Evolutionary conservation across 2,113 vertebrate genomes (phyloP).

Genomic region (Macrotis lagotis): DNA sequence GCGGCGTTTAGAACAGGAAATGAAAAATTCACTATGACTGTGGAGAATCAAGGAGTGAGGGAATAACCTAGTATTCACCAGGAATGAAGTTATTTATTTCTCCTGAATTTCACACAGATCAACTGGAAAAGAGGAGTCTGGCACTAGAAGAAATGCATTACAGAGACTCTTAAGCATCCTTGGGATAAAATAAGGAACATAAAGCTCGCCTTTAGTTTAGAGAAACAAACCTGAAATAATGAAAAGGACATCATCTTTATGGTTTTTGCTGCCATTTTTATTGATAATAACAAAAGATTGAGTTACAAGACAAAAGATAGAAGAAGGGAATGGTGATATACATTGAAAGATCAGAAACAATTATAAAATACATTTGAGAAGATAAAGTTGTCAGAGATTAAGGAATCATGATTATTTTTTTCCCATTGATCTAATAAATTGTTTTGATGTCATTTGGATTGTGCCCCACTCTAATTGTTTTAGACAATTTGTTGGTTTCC

Average conservation of each 20-base stretch:
- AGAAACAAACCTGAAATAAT: constrained; percentile 5
- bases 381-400: neutral
- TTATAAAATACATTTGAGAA: neutral
- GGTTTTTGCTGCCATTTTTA: neutral
- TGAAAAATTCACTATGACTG: neutral
- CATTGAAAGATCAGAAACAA: neutral
- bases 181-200: constrained; percentile 3
- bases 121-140: constrained; percentile 8
- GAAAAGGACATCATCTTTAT: neutral
- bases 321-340: neutral
- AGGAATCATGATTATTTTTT: neutral
- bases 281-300: neutral
- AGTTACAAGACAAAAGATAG: neutral
- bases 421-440: neutral
- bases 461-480: neutral
- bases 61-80: neutral
- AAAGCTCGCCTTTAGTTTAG: constrained; percentile 26
- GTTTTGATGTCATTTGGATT: neutral
- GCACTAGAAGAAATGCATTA: neutral
- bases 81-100: neutral
- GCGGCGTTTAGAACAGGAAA: neutral
- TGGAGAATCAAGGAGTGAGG: neutral
- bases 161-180: constrained; percentile 24
- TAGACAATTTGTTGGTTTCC: neutral
- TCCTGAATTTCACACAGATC: neutral